Evolutionary conservation across 1,140 invertebrate species (phyloP).

Genomic region (Teleogryllus occipitalis): DNA sequence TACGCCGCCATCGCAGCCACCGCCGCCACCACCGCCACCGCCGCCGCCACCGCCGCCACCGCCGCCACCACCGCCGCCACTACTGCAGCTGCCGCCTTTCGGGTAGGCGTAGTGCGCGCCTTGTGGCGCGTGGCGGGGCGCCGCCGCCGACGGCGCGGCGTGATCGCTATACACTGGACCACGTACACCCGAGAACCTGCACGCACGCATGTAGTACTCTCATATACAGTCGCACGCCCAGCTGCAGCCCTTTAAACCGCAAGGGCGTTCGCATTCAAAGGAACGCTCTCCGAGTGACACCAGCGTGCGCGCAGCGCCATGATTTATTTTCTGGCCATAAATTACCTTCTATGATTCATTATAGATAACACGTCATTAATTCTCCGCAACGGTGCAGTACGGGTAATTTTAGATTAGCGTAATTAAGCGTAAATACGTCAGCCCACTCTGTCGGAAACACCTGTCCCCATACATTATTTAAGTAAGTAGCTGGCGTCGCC

Average conservation of each 20-base stretch:
- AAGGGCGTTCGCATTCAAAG: background rate
- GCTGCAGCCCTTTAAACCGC: background rate
- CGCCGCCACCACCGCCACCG: no score
- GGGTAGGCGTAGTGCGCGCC: no score
- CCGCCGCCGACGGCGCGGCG: no score
- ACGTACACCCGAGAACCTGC: no score
- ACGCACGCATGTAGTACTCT: no score
- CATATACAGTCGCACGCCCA: background rate
- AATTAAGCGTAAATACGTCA: conserved; percentile 5
- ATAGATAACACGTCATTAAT: conserved; percentile 5
- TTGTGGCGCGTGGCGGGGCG: no score
- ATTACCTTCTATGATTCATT: background rate
- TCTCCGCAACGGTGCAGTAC: background rate
- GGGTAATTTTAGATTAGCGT: background rate
- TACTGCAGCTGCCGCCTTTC: no score
- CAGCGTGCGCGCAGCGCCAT: background rate
- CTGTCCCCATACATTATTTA: background rate
- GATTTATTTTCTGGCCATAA: background rate
- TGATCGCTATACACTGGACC: no score
- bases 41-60: no score
- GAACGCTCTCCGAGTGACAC: background rate
- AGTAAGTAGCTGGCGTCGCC: background rate
- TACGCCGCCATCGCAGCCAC: no score
- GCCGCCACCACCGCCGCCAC: no score
- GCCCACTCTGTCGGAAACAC: background rate